These are phyloP conservation scores for Lasioglossum figueresi DNA, from an alignment of 2,888 invertebrate species.

Conservation along the genomic window DNA sequence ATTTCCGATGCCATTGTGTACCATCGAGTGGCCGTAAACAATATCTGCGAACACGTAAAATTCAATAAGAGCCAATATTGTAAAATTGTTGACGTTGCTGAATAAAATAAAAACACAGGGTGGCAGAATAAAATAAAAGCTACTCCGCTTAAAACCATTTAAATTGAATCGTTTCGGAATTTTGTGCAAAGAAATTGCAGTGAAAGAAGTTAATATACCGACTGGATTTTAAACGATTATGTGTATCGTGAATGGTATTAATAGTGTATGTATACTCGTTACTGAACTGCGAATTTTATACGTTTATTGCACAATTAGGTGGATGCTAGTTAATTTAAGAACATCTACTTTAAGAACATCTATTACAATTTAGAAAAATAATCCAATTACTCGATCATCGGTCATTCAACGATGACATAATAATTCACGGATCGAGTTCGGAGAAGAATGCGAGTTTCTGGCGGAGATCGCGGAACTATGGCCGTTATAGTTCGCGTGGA, in stretches of 20 bases:
- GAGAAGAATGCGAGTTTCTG: neutral
- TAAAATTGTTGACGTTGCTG: neutral
- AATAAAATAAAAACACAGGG: no score
- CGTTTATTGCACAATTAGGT: no score
- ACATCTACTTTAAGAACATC: no score
- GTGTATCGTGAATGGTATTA: no score
- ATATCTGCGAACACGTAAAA: neutral
- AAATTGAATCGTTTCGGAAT: no score
- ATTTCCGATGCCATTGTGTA: neutral
- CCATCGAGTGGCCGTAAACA: neutral
- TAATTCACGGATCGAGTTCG: neutral
- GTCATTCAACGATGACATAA: neutral
- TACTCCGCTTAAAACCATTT: neutral
- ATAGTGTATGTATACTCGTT: no score
- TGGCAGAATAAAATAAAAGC: neutral
- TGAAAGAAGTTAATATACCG: no score
- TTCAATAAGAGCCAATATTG: neutral
- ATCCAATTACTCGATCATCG: neutral
- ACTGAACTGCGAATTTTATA: no score
- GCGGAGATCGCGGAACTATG: neutral
- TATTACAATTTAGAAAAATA: no score
- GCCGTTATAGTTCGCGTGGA: slow-evolving; percentile 66
- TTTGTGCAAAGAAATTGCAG: no score
- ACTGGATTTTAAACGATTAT: no score
- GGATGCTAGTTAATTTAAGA: no score